A percentile compares a stretch with the other conserved stretches of the same genome.
phyloP scores from a whole-genome alignment of 2,113 vertebrate species.

The Malurus alboscapulatus region DNA sequence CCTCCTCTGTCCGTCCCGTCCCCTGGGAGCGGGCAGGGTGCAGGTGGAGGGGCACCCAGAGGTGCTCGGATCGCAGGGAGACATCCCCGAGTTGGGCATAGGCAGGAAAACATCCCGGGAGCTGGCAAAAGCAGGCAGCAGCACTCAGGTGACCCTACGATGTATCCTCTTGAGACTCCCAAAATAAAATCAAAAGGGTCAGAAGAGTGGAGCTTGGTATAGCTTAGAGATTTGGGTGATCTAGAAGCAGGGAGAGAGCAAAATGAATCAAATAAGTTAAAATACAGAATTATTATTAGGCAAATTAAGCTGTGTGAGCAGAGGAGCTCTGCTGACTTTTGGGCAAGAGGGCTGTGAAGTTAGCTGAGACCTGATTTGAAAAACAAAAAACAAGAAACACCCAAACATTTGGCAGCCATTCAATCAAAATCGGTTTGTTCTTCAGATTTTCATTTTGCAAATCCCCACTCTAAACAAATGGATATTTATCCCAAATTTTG shows the following conservation, averaged over 20 bases:
- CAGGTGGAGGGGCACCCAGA: not conserved
- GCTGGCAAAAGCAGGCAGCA: not conserved
- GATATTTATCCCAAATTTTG: not conserved
- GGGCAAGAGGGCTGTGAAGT: not conserved
- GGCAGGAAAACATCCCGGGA: not conserved
- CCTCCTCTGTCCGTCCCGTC: not conserved
- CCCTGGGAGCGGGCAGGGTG: not conserved
- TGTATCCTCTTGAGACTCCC: not conserved
- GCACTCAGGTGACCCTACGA: not conserved
- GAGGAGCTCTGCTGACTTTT: not conserved
- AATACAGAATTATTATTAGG: not conserved
- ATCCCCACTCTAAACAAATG: not conserved
- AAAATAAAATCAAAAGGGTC: not conserved
- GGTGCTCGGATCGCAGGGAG: not conserved
- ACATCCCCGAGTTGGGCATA: fast-evolving
- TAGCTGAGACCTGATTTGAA: not conserved
- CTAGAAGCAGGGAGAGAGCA: not conserved
- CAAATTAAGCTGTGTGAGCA: not conserved
- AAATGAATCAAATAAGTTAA: not conserved
- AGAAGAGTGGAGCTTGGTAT: fast-evolving
- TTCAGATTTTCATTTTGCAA: not conserved
- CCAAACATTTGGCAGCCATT: not conserved
- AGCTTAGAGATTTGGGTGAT: not conserved
- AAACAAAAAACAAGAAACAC: not conserved
- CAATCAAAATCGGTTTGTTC: not conserved